A percentile compares a stretch with the other conserved stretches of the same genome.
These are phyloP conservation scores for Didymodactylos carnosus DNA, from an alignment of 2,888 invertebrate genomes.

Conservation along the genomic window DNA sequence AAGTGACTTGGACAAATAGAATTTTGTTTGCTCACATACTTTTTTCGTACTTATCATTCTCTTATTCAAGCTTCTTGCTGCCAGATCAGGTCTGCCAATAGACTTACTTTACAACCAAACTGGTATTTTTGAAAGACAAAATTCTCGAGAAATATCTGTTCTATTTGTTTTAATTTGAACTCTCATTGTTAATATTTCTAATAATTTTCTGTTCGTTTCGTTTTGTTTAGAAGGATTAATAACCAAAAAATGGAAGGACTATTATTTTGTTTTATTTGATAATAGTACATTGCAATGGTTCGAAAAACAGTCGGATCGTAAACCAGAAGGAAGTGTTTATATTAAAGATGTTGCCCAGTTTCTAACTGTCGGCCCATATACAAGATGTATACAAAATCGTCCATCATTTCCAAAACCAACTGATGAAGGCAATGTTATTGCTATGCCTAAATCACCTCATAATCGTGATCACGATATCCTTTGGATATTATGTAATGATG, in stretches of 20 bases:
- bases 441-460: constrained; percentile 1
- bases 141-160: no score
- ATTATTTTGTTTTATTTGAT: constrained; percentile 12
- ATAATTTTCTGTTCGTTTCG: no score
- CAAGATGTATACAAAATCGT: constrained; percentile 8
- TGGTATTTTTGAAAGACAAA: no score
- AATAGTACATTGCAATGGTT: constrained; percentile 11
- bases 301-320: constrained; percentile 8
- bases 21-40: no score
- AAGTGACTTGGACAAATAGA: no score
- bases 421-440: constrained; percentile 12
- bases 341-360: constrained; percentile 3
- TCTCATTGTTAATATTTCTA: no score
- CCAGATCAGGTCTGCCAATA: no score
- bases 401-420: constrained; percentile 6
- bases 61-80: no score
- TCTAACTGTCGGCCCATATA: constrained; percentile 13
- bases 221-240: constrained; percentile 3
- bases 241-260: constrained; percentile 14
- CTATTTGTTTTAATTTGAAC: no score
- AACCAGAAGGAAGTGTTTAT: constrained; percentile 8
- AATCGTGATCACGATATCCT: constrained; percentile 9
- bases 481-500: constrained; percentile 11
- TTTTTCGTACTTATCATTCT: no score
- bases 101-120: no score